These are phyloP conservation scores for Harpegnathos saltator DNA, from an alignment of 1,140 invertebrate genomes.

Conservation along the genomic window DNA sequence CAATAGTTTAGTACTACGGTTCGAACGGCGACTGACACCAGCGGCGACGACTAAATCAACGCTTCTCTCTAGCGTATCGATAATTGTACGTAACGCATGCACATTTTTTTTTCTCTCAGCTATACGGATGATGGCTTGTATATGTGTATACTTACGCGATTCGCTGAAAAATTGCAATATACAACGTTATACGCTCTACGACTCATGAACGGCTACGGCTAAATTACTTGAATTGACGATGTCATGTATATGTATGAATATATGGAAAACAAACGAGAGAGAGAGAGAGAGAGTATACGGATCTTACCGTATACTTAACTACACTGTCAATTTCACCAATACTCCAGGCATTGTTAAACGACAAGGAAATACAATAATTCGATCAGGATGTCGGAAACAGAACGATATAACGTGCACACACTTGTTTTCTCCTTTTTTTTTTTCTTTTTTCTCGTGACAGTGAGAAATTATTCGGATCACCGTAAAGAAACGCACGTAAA, in stretches of 20 bases:
- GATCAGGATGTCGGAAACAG: neutral
- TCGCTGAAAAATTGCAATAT: slow-evolving; percentile 65
- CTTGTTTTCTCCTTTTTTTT: neutral
- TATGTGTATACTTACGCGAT: slow-evolving; percentile 69
- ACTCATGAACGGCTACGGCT: slow-evolving; percentile 57
- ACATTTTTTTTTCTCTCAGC: slow-evolving; percentile 33
- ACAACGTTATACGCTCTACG: slow-evolving; percentile 59
- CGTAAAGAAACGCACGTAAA: neutral
- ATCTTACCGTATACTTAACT: slow-evolving; percentile 19
- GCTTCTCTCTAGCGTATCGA: slow-evolving; percentile 24
- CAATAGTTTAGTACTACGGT: slow-evolving; percentile 1
- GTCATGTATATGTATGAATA: slow-evolving; percentile 56
- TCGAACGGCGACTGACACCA: slow-evolving; percentile 28
- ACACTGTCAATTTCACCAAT: slow-evolving; percentile 26
- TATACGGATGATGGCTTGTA: slow-evolving; percentile 52
- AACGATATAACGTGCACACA: slow-evolving; percentile 9
- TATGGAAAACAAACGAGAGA: slow-evolving; percentile 47
- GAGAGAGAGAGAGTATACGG: too few relatives aligned
- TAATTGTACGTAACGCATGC: slow-evolving; percentile 66
- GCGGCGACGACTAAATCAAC: slow-evolving; percentile 29
- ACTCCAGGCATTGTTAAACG: slow-evolving; percentile 36
- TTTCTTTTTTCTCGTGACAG: neutral
- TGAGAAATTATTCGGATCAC: slow-evolving; percentile 9
- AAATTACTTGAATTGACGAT: slow-evolving; percentile 76
- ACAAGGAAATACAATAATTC: slow-evolving; percentile 20